Evolutionary conservation across 2,113 vertebrate species (phyloP).

Genomic region (Oncorhynchus mykiss): DNA sequence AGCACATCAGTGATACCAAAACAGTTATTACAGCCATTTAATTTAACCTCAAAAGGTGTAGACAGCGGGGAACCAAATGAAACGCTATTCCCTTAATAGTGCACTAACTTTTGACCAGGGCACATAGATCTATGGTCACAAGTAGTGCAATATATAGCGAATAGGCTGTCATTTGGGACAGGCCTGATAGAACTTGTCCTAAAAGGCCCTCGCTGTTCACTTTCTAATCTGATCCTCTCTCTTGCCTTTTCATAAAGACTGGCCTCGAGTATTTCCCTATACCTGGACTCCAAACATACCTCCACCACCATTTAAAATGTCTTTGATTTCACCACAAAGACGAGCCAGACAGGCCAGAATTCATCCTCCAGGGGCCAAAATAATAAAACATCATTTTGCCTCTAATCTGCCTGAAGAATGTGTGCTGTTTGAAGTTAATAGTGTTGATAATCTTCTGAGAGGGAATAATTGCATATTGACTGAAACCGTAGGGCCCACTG

Average conservation of each 20-base stretch:
- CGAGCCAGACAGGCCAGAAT: slow-evolving; percentile 80
- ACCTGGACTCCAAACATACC: slow-evolving; percentile 89
- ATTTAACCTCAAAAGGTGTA: slow-evolving; percentile 94
- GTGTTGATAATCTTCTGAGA: slow-evolving; percentile 81
- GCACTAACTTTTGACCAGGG: too few relatives aligned
- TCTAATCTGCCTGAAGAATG: slow-evolving; percentile 97
- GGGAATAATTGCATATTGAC: slow-evolving; percentile 91
- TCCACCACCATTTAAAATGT: slow-evolving; percentile 88
- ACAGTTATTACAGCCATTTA: slow-evolving; percentile 99
- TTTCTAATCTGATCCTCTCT: slow-evolving; percentile 92
- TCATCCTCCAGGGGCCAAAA: slow-evolving; percentile 77
- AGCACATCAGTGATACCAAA: slow-evolving; percentile 83
- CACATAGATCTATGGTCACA: slow-evolving; percentile 15
- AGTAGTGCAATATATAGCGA: too few relatives aligned
- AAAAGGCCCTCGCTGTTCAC: slow-evolving; percentile 86
- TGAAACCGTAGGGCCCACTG: slow-evolving; percentile 73
- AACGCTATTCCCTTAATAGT: too few relatives aligned
- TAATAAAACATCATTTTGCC: slow-evolving; percentile 98
- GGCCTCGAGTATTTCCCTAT: slow-evolving; percentile 78
- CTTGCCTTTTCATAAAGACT: slow-evolving; percentile 88
- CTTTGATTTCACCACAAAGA: slow-evolving; percentile 91
- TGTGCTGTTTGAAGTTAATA: slow-evolving; percentile 90
- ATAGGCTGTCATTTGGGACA: slow-evolving; percentile 54
- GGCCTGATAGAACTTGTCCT: slow-evolving; percentile 85
- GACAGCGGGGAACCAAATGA: slow-evolving; percentile 59